phyloP scores from a whole-genome alignment of 2,888 invertebrate species.

The Drosophila glabriapex region DNA sequence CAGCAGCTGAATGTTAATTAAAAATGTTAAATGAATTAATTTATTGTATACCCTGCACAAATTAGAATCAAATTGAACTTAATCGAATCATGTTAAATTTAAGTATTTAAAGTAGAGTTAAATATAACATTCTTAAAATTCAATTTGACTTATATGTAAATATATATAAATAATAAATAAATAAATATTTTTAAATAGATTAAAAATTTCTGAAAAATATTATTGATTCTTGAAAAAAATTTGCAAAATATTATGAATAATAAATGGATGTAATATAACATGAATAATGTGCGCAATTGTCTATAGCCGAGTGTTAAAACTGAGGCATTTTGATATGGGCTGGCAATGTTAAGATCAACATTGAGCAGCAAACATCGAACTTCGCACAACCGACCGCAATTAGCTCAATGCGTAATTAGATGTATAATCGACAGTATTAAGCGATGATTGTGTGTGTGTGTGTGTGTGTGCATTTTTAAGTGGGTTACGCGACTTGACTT shows the following conservation, averaged over 20 bases:
- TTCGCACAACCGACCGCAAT: slow-evolving; percentile 33
- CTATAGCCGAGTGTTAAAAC: neutral
- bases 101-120: neutral
- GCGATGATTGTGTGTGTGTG: slow-evolving; percentile 5
- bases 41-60: neutral
- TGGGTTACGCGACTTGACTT: slow-evolving; percentile 65
- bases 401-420: slow-evolving; percentile 24
- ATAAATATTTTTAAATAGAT: neutral
- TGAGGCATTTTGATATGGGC: slow-evolving; percentile 14
- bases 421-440: slow-evolving; percentile 14
- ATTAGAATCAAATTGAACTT: rapidly evolving
- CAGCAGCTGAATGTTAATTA: neutral
- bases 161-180: neutral
- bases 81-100: neutral
- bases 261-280: neutral
- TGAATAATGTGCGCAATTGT: neutral
- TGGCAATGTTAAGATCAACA: slow-evolving; percentile 52
- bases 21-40: neutral
- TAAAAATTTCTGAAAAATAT: neutral
- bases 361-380: neutral
- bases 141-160: neutral
- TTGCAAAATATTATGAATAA: neutral
- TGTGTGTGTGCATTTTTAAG: slow-evolving; percentile 19
- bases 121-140: neutral
- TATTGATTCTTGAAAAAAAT: neutral